A percentile compares a stretch with the other conserved stretches of the same genome.
phyloP scores from a whole-genome alignment of 2,888 invertebrate genomes.

The Acleris emargana region DNA sequence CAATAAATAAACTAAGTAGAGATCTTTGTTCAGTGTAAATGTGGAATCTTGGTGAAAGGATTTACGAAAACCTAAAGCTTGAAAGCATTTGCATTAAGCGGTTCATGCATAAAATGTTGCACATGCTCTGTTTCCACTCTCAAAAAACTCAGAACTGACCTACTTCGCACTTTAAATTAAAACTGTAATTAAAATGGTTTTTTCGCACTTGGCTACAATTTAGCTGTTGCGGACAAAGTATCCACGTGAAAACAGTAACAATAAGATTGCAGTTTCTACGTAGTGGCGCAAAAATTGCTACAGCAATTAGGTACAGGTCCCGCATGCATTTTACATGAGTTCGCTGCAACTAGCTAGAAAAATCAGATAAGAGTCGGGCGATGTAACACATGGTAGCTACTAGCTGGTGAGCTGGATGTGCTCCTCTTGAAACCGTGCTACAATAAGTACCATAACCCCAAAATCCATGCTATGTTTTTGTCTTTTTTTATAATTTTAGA shows the following conservation, averaged over 20 bases:
- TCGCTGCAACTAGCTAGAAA: constrained; percentile 55
- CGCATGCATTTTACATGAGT: constrained; percentile 67
- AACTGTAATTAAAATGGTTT: constrained; percentile 13
- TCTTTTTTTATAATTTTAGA: too few species aligned
- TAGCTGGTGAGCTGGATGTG: constrained; percentile 25
- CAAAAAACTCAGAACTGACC: not conserved
- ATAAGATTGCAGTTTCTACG: constrained; percentile 37
- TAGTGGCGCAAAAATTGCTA: constrained; percentile 42
- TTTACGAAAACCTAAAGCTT: too few species aligned
- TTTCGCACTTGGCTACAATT: not conserved
- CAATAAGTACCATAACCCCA: not conserved
- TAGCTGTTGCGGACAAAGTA: constrained; percentile 7
- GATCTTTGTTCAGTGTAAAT: too few species aligned
- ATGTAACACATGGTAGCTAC: constrained; percentile 54
- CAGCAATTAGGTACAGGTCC: constrained; percentile 49
- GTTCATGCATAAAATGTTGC: too few species aligned
- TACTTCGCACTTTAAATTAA: constrained; percentile 5
- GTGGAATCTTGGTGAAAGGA: too few species aligned
- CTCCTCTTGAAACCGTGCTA: constrained; percentile 14
- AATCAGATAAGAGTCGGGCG: constrained; percentile 62
- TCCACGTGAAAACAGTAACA: constrained; percentile 38
- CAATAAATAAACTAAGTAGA: not conserved
- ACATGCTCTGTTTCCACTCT: not conserved
- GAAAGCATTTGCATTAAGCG: too few species aligned
- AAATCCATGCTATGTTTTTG: too few species aligned